Evolutionary conservation across 2,888 invertebrate genomes (phyloP), one percentile per base, ranked within the genome.

Genomic region (Ophion slaviceki): DNA sequence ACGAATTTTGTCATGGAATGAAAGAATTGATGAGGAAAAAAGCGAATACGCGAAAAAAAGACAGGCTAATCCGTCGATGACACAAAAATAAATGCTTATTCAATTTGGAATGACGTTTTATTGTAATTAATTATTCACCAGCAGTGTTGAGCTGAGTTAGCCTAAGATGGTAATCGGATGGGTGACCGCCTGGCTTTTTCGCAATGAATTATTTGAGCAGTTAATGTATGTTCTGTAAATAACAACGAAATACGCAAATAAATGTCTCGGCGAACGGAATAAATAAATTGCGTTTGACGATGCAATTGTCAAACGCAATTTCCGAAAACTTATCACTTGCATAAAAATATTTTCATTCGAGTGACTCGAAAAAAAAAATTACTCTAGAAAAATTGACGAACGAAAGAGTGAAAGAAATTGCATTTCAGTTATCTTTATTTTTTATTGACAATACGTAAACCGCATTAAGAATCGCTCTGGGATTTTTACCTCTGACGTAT

Each of bases 1-100:
- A 88, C 89, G 88, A 90, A 90, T 90, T 90, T 86, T 86, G 82
- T 86, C 80, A 67, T 85, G 85, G 88, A 87, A 90, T 87, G 86
- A 86, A 87, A 82, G 74, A 79, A 72, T 72, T 36, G 59, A 24
- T 36, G 59, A n/a, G 24, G 53, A 72, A 57, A 32, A 53, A 32
- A 47, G 11, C 11, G 8, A 47, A 47, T 47, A 59, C 32, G 67
- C 14, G 59, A 36, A 66, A 32, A 17, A 66, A 66, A 24, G 24
- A 24, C 24, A 24, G 24, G 24, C 24, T 24, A 24, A 24, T 24
- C 24, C 24, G 24, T 24, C 24, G 24, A 24, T 24, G 24, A 24
- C 24, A 24, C 24, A 66, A 66, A 66, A 47, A 45, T 45, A 45
- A 45, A 1, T 24, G 24, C 1, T 24, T 1, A 24, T 24, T 24